Evolutionary conservation across 2,888 invertebrate genomes (phyloP).

Genomic region (Tinea pellionella): DNA sequence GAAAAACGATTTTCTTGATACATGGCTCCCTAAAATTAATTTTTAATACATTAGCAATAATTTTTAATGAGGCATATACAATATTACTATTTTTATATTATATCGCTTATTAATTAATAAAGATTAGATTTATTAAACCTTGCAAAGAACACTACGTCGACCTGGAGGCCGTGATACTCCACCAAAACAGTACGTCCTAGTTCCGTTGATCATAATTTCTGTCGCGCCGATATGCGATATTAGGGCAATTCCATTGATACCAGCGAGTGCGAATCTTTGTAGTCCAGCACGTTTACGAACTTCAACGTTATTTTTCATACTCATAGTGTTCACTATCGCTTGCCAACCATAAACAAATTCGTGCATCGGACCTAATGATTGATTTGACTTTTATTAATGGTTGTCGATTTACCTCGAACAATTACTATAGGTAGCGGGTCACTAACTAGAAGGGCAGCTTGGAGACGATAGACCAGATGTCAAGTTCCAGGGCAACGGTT

Average conservation of each 20-base stretch:
- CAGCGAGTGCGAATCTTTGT: slow-evolving; percentile 57
- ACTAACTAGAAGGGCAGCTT: too few relatives aligned
- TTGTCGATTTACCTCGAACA: too few relatives aligned
- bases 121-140: slow-evolving; percentile 27
- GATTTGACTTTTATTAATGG: background rate
- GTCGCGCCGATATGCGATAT: slow-evolving; percentile 60
- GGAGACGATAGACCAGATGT: too few relatives aligned
- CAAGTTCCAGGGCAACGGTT: too few relatives aligned
- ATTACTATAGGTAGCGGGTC: too few relatives aligned
- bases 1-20: slow-evolving; percentile 56
- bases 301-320: slow-evolving; percentile 62
- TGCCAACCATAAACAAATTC: slow-evolving; percentile 65
- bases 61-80: too few relatives aligned
- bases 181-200: slow-evolving; percentile 55
- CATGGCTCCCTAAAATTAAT: slow-evolving; percentile 47
- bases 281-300: slow-evolving; percentile 58
- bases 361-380: slow-evolving; percentile 52
- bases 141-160: slow-evolving; percentile 53
- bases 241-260: slow-evolving; percentile 59
- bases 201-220: slow-evolving; percentile 62
- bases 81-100: too few relatives aligned
- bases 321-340: slow-evolving; percentile 63
- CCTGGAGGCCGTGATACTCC: slow-evolving; percentile 56
- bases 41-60: too few relatives aligned
- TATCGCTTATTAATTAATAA: background rate